These are phyloP conservation scores for Eulemur albifrons DNA, from an alignment of 2,797 vertebrate species.

Conservation along the genomic window DNA sequence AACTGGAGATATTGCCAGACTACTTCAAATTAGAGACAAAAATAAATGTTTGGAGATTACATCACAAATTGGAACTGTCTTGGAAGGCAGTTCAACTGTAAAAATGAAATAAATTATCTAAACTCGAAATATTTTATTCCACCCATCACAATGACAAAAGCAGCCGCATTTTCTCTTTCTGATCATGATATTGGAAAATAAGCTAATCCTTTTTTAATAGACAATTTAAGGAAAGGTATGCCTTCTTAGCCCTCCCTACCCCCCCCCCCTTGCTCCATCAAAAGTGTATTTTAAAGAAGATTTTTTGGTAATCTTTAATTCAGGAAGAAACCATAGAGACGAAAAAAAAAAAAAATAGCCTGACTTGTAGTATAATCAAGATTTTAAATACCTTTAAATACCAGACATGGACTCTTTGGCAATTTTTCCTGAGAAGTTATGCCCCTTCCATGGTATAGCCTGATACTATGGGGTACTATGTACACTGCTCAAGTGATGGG, in stretches of 20 bases:
- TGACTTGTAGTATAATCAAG: neutral
- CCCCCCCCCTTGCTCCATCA: neutral
- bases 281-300: neutral
- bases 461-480: neutral
- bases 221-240: neutral
- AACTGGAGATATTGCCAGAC: constrained; percentile 39
- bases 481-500: neutral
- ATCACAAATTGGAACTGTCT: constrained; percentile 56
- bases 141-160: constrained; percentile 51
- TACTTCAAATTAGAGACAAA: constrained; percentile 39
- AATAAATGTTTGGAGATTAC: constrained; percentile 62
- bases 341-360: neutral
- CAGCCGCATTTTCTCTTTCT: neutral
- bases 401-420: neutral
- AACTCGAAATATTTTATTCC: constrained; percentile 54
- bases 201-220: constrained; percentile 47
- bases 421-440: neutral
- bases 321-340: neutral
- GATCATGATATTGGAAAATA: constrained; percentile 48
- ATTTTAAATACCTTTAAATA: neutral
- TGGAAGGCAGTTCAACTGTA: constrained; percentile 52
- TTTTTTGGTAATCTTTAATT: constrained; percentile 5
- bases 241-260: neutral
- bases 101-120: constrained; percentile 58
- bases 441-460: neutral